Evolutionary conservation across 2,113 vertebrate species (phyloP).

Genomic region (Prochilodus magdalenae): DNA sequence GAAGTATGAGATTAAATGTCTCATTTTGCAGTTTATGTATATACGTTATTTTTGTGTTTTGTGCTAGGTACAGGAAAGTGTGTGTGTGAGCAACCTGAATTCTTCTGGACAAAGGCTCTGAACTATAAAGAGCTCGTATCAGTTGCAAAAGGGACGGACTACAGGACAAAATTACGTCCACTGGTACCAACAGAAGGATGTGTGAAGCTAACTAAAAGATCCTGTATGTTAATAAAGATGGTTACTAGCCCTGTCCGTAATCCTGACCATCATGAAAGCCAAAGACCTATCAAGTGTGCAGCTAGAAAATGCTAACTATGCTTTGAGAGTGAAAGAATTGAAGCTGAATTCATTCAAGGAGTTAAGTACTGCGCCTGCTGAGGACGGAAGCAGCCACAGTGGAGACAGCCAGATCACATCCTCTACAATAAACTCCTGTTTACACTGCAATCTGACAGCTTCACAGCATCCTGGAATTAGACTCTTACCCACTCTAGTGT

Average conservation of each 20-base stretch:
- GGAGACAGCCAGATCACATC: not conserved
- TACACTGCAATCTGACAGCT: too few species aligned
- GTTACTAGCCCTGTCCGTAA: not conserved
- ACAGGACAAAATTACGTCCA: not conserved
- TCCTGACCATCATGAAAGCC: not conserved
- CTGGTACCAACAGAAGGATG: constrained; percentile 35
- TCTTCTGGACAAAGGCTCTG: not conserved
- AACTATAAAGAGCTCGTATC: not conserved
- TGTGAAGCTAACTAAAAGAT: constrained; percentile 26
- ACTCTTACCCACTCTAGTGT: too few species aligned
- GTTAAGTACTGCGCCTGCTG: constrained; percentile 49
- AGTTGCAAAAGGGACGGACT: not conserved
- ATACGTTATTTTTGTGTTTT: too few species aligned
- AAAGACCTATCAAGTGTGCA: constrained; percentile 22
- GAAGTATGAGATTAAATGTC: not conserved
- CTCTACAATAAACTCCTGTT: not conserved
- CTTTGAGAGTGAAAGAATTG: not conserved
- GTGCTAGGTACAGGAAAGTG: constrained; percentile 1
- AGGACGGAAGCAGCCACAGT: constrained; percentile 20
- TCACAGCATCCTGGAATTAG: too few species aligned
- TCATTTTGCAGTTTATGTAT: constrained; percentile 1
- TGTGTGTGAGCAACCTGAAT: not conserved
- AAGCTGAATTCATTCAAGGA: not conserved
- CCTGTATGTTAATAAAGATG: not conserved
- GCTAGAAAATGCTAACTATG: not conserved